Evolutionary conservation across 2,888 invertebrate genomes (phyloP), one percentile per base, ranked within the genome.

Genomic region (Orthonevra nobilis): DNA sequence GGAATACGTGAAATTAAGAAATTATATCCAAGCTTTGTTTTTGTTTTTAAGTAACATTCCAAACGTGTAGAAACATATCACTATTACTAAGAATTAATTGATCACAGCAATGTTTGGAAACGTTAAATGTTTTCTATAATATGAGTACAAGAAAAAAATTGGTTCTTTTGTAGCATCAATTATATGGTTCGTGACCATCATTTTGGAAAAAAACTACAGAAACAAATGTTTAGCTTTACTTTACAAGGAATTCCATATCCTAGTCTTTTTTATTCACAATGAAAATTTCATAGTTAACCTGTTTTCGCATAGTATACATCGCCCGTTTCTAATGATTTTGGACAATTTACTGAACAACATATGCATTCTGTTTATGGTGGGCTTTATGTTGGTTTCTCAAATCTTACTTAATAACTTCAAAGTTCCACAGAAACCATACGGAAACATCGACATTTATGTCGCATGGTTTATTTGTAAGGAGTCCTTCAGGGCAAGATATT

Each of bases 401-500:
- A 52, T 68, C n/a, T n/a, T n/a, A n/a, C n/a, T n/a, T n/a, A n/a
- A n/a, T n/a, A n/a, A n/a, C n/a, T n/a, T n/a, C n/a, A n/a, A n/a
- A 23, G 23, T 23, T 23, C 23, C 5, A 23, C 23, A 4, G 3
- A 23, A 23, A 23, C 23, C 5, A 23, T n/a, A n/a, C n/a, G n/a
- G n/a, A n/a, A n/a, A n/a, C n/a, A n/a, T n/a, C n/a, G n/a, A n/a
- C n/a, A n/a, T 12, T 52, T 60, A 60, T 52, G 26, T 63, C 15
- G 50, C 17, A 42, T 15, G 40, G 30, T 52, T 70, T 26, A 72
- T n/a, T n/a, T n/a, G 5, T 23, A 23, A 36, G 14, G 30, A 28
- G 10, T 61, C 38, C 48, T 87, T 87, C 3, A 85, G 69, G 32
- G 70, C 58, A 38, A 85, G 82, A 84, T 87, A 88, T 82, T 88